phyloP scores from a whole-genome alignment of 2,113 vertebrate genomes.

The Pithys albifrons region DNA sequence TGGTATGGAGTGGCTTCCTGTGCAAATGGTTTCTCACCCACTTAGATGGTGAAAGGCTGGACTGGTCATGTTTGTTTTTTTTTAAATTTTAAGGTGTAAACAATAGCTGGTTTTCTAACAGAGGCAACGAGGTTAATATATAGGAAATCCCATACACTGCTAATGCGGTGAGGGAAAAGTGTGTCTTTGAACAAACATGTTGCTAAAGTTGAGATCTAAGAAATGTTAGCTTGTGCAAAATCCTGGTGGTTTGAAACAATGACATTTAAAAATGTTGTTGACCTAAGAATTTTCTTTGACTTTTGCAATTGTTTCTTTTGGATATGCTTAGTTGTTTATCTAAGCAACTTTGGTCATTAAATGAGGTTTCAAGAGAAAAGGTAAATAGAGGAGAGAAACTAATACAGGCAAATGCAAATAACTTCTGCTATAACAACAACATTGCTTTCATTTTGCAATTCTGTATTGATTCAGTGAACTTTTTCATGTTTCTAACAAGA shows the following conservation, averaged over 20 bases:
- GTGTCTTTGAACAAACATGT: not conserved
- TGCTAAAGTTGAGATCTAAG: not conserved
- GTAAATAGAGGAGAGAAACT: conserved; percentile 55
- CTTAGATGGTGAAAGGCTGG: not conserved
- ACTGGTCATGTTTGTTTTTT: accelerated
- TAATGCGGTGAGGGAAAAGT: not conserved
- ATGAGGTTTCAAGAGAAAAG: conserved; percentile 58
- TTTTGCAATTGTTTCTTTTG: conserved; percentile 73
- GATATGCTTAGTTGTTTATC: conserved; percentile 61
- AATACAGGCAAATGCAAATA: conserved; percentile 38
- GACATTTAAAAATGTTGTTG: conserved; percentile 56
- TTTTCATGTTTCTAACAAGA: not conserved
- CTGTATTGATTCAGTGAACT: not conserved
- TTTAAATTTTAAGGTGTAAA: not conserved
- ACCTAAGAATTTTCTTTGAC: conserved; percentile 68
- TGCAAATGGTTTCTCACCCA: not conserved
- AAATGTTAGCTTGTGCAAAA: conserved; percentile 43
- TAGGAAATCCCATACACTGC: not conserved
- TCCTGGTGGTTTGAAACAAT: conserved; percentile 57
- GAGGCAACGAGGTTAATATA: not conserved
- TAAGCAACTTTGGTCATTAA: conserved; percentile 50
- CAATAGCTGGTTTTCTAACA: not conserved
- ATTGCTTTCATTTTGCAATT: not conserved
- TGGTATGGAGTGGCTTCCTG: not conserved
- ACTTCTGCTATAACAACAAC: not conserved